Percentiles rank a stretch among this genome's conserved stretches.
Evolutionary conservation across 2,113 vertebrate genomes (phyloP).

Genomic region (Girardinichthys multiradiatus): DNA sequence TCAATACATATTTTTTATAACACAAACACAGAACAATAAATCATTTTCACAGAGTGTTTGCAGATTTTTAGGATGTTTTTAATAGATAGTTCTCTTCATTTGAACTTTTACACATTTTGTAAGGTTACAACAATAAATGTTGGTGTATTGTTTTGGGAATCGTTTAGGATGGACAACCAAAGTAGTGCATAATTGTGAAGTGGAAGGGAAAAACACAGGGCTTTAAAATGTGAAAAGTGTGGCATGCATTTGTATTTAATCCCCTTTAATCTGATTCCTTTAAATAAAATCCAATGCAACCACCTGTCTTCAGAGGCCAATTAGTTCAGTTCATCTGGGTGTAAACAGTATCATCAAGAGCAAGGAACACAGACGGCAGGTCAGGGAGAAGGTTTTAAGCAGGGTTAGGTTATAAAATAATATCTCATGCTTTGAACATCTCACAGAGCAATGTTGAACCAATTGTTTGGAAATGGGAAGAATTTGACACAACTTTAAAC

Average conservation of each 20-base stretch:
- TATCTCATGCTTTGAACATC: too few relatives aligned
- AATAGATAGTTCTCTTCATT: slow-evolving; percentile 17
- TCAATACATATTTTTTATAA: slow-evolving; percentile 26
- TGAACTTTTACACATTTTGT: background rate
- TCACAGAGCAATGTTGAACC: too few relatives aligned
- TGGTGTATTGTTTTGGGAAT: too few relatives aligned
- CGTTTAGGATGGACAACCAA: too few relatives aligned
- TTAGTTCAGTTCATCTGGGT: too few relatives aligned
- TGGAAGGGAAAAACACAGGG: too few relatives aligned
- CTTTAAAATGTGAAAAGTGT: too few relatives aligned
- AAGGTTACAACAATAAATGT: background rate
- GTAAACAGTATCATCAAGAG: background rate
- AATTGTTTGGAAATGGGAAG: too few relatives aligned
- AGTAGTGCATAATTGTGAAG: background rate
- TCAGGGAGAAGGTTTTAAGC: background rate
- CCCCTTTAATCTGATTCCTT: background rate
- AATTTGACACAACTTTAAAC: too few relatives aligned
- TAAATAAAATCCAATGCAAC: background rate
- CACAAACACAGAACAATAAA: slow-evolving; percentile 40
- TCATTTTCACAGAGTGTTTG: slow-evolving; percentile 4
- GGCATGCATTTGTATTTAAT: too few relatives aligned
- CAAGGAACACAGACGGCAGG: background rate
- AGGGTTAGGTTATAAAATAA: background rate
- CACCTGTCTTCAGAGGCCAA: background rate
- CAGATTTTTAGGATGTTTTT: background rate